Conservation (phyloP, 1,140 invertebrate species). For the Aphidius ervi region DNA sequence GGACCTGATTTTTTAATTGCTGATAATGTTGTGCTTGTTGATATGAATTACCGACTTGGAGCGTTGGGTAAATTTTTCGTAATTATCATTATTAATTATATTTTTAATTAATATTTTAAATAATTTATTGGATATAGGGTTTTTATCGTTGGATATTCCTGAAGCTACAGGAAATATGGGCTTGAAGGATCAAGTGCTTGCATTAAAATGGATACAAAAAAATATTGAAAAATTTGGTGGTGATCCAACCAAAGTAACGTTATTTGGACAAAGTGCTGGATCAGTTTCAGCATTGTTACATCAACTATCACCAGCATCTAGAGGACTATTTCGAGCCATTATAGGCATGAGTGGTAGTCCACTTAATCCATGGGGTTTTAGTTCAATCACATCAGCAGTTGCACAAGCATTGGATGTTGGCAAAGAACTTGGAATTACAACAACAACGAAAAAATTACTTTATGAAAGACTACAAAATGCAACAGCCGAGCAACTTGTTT, state of each 20-base stretch:
- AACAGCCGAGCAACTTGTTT: slow-evolving; percentile 7
- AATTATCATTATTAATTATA: not conserved
- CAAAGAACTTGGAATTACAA: slow-evolving; percentile 39
- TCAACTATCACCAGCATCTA: slow-evolving; percentile 28
- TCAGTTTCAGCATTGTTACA: slow-evolving; percentile 31
- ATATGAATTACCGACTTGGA: slow-evolving; percentile 52
- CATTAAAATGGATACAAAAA: slow-evolving; percentile 48
- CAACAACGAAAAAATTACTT: not conserved
- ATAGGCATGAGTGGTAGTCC: slow-evolving; percentile 61
- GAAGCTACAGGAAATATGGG: slow-evolving; percentile 66
- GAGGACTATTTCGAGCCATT: slow-evolving; percentile 41
- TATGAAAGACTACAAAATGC: slow-evolving; percentile 20
- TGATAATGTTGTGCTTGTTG: slow-evolving; percentile 50
- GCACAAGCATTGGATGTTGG: slow-evolving; percentile 46
- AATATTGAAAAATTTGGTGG: slow-evolving; percentile 41
- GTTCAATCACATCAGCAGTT: slow-evolving; percentile 50
- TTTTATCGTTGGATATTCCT: slow-evolving; percentile 56
- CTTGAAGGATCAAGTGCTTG: slow-evolving; percentile 55
- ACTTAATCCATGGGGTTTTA: slow-evolving; percentile 62
- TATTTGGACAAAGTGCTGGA: slow-evolving; percentile 46
- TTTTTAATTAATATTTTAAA: not conserved
- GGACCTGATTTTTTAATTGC: slow-evolving; percentile 42
- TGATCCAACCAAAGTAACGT: slow-evolving; percentile 41
- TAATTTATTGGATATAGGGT: slow-evolving; percentile 32
- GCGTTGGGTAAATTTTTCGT: slow-evolving; percentile 27